These are phyloP conservation scores for Rhegmatorhina hoffmannsi DNA, from an alignment of 2,113 vertebrate genomes.

Conservation along the genomic window DNA sequence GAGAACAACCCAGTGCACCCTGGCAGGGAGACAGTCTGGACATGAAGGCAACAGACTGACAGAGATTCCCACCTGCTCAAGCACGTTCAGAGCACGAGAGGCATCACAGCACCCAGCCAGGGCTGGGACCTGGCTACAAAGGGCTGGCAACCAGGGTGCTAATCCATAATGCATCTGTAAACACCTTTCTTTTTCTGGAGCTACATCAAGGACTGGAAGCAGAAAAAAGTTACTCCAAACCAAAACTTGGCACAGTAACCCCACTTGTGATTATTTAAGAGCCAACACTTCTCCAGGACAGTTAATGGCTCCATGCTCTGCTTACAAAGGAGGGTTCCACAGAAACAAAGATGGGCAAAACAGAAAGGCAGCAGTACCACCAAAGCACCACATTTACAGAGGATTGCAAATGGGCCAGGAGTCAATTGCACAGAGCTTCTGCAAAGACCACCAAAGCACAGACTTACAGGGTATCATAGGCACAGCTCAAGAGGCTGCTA, in stretches of 20 bases:
- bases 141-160: conserved; percentile 19
- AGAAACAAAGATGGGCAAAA: not conserved
- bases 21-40: not conserved
- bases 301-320: not conserved
- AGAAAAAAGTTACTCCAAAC: conserved; percentile 50
- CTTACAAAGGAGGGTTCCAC: not conserved
- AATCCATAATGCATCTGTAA: conserved; percentile 40
- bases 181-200: conserved; percentile 47
- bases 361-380: not conserved
- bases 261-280: not conserved
- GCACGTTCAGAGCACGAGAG: not conserved
- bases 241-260: conserved; percentile 26
- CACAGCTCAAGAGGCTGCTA: not conserved
- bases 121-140: conserved; percentile 1
- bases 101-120: not conserved
- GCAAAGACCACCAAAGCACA: not conserved
- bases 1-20: not conserved
- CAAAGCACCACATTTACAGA: not conserved
- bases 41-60: accelerated
- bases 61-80: not conserved
- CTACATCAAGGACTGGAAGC: conserved; percentile 65
- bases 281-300: conserved; percentile 29
- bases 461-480: not conserved
- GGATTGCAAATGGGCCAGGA: not conserved
- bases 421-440: not conserved